Conservation (phyloP, 2,113 vertebrate species). For the Tupaia tana region DNA sequence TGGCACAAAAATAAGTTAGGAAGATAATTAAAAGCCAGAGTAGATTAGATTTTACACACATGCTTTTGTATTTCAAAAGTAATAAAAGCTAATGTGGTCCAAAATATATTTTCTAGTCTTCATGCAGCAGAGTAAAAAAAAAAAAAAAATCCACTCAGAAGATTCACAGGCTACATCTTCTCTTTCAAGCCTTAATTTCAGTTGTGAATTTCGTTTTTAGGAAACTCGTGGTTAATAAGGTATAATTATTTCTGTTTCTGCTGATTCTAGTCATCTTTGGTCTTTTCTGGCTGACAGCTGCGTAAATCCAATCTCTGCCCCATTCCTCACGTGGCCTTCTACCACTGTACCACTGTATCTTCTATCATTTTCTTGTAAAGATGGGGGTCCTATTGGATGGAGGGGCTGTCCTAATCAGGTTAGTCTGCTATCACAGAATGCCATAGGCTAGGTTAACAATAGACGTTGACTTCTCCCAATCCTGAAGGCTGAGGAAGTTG, state of each 20-base stretch:
- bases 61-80: neutral
- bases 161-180: neutral
- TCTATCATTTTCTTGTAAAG: neutral
- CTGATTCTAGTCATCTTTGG: neutral
- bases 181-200: neutral
- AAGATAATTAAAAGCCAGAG: neutral
- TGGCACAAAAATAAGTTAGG: neutral
- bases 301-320: neutral
- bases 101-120: neutral
- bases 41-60: neutral
- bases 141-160: neutral
- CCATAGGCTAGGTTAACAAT: neutral
- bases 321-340: no score
- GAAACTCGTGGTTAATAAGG: neutral
- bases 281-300: neutral
- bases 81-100: neutral
- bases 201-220: neutral
- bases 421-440: neutral
- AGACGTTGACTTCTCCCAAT: neutral
- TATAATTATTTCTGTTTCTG: neutral
- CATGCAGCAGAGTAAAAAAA: neutral
- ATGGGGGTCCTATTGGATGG: neutral
- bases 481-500: no score
- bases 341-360: neutral
- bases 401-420: neutral